Evolutionary conservation across 2,113 vertebrate genomes (phyloP).

Genomic region (Paraplagusia blochii): DNA sequence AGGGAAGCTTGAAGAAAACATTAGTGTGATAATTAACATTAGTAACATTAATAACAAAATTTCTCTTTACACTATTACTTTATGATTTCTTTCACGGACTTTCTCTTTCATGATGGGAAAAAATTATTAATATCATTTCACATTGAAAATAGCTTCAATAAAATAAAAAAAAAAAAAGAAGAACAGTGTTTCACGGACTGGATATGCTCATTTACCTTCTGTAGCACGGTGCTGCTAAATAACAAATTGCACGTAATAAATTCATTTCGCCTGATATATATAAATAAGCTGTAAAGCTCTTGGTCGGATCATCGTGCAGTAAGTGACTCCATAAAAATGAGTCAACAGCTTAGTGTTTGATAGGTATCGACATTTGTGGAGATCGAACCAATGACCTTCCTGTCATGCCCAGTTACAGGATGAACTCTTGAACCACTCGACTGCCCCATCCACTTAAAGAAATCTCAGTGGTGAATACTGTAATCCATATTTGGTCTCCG

Average conservation of each 20-base stretch:
- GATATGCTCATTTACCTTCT: constrained; percentile 17
- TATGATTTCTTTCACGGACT: too few relatives aligned
- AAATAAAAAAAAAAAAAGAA: too few relatives aligned
- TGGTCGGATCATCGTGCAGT: neutral
- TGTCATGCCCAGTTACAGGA: constrained; percentile 29
- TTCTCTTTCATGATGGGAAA: too few relatives aligned
- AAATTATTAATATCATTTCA: too few relatives aligned
- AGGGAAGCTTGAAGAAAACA: too few relatives aligned
- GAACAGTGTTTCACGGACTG: too few relatives aligned
- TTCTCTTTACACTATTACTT: too few relatives aligned
- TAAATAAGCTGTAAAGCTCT: constrained; percentile 7
- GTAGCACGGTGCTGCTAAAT: constrained; percentile 25
- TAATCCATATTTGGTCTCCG: constrained; percentile 11
- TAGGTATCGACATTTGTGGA: constrained; percentile 35
- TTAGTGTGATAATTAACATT: too few relatives aligned
- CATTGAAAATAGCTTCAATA: too few relatives aligned
- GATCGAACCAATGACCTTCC: constrained; percentile 50
- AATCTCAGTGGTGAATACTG: constrained; percentile 18
- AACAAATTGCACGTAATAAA: constrained; percentile 25
- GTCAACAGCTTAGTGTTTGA: constrained; percentile 18
- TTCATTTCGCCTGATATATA: constrained; percentile 38
- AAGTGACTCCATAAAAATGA: constrained; percentile 28
- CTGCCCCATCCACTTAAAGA: constrained; percentile 20
- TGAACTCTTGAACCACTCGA: constrained; percentile 27
- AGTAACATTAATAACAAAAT: too few relatives aligned